Evolutionary conservation across 2,797 vertebrate species (phyloP).

Genomic region (Cryptoblepharus egeriae): DNA sequence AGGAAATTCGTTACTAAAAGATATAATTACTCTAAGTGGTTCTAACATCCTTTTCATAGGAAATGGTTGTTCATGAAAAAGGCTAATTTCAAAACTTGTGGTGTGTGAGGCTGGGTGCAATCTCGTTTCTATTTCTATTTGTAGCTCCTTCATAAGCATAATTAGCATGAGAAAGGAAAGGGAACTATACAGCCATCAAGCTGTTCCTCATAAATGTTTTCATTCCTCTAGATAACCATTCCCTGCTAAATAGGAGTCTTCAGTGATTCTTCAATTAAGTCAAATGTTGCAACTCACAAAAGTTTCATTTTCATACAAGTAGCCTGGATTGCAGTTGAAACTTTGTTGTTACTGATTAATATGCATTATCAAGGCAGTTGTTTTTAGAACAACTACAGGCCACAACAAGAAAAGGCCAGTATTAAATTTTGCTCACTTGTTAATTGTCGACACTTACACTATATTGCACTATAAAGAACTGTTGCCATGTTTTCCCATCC

Average conservation of each 20-base stretch:
- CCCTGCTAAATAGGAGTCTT: constrained; percentile 48
- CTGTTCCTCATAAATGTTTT: constrained; percentile 54
- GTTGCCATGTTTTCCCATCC: constrained; percentile 7
- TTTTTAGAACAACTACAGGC: no score
- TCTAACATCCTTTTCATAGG: constrained; percentile 13
- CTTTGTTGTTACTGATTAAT: constrained; percentile 43
- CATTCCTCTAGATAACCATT: constrained; percentile 43
- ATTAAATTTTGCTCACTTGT: constrained; percentile 28
- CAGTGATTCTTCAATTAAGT: constrained; percentile 49
- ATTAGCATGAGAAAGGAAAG: constrained; percentile 53
- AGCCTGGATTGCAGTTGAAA: constrained; percentile 34
- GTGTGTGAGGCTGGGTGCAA: constrained; percentile 21
- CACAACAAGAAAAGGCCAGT: constrained; percentile 9
- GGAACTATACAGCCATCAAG: constrained; percentile 50
- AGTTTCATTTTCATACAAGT: constrained; percentile 49
- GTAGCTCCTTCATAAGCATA: constrained; percentile 45
- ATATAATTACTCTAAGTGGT: constrained; percentile 2
- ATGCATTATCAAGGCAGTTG: constrained; percentile 46
- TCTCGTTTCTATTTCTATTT: constrained; percentile 33
- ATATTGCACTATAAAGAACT: constrained; percentile 30
- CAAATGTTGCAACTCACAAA: constrained; percentile 37
- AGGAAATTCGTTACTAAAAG: not conserved
- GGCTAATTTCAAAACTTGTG: constrained; percentile 14
- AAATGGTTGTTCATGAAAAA: constrained; percentile 24
- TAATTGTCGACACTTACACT: not conserved